Evolutionary conservation across 2,113 vertebrate species (phyloP).

Genomic region (Gallinago paraguaiae): DNA sequence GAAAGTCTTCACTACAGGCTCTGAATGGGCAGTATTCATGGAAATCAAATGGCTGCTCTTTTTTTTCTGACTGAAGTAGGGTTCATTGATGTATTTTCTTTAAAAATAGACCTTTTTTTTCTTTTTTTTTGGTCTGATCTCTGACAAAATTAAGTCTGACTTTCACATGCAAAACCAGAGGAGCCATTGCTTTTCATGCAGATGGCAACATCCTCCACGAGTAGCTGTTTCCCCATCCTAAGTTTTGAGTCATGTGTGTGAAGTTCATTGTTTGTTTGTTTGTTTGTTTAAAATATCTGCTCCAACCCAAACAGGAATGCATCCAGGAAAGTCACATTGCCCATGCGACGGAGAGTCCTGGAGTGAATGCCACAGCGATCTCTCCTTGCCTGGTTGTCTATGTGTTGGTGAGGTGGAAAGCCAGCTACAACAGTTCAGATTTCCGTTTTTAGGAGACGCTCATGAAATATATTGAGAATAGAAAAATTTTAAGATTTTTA

Average conservation of each 20-base stretch:
- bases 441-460: not conserved
- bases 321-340: not conserved
- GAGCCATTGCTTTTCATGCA: not conserved
- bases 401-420: not conserved
- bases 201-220: not conserved
- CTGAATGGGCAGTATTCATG: slow-evolving; percentile 20
- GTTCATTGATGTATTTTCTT: not conserved
- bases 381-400: not conserved
- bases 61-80: not conserved
- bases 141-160: not conserved
- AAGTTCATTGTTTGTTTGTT: not conserved
- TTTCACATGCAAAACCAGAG: not conserved
- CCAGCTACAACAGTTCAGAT: not conserved
- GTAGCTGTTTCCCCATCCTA: not conserved
- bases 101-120: not conserved
- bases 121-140: not conserved
- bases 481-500: not conserved
- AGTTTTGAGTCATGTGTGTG: fast-evolving
- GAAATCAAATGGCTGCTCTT: slow-evolving; percentile 15
- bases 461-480: not conserved
- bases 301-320: not conserved
- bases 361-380: not conserved
- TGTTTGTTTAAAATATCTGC: not conserved
- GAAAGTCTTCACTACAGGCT: slow-evolving; percentile 36
- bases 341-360: fast-evolving